Base-by-base conservation (phyloP, 2,888 invertebrate genomes). In the Scelioninae gen. 1 region DNA sequence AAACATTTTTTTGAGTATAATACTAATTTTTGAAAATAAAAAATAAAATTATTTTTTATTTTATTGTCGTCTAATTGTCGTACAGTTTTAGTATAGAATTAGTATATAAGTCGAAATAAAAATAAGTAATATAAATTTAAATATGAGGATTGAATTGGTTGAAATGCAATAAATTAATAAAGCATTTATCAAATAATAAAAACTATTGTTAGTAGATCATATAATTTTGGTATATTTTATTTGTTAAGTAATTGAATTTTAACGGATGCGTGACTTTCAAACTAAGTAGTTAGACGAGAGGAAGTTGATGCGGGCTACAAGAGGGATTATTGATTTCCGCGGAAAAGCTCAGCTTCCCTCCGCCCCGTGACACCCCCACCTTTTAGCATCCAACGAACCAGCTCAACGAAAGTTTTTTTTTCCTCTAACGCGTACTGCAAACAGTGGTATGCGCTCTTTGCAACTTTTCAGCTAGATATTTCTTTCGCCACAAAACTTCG, bases 301-400 rank as follows among this genome's bases (percentile, higher is more conserved):
- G 69, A 72, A 72, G 62, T 72, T 72, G 66, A 79, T 60, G 60
- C 56, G 56, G 82, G 85, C 85, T 84, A 86, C 86, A 66, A 87
- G 86, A 87, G 88, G 86, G 87, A 87, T 89, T 91, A 90, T 91
- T 90, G 91, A 90, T 91, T 90, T 90, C 86, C 88, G 87, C 86
- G 86, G 85, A 86, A 89, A 89, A 88, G 87, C 88, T 86, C 55
- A 86, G 86, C 86, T 87, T 88, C 86, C 85, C 87, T 86, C 86
- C 84, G 82, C 65, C 72, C 82, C 86, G 85, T 84, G 83, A 78
- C 85, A 83, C 87, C 85, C 86, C 87, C 86, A 84, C 77, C 84
- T 82, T 76, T 80, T 78, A 68, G 77, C 75, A 76, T 76, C 58
- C 77, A 63, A 79, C 77, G 84, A 85, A 79, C 74, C 82, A 80